Evolutionary conservation across 1,140 invertebrate species (phyloP).

Genomic region (Maniola jurtina): DNA sequence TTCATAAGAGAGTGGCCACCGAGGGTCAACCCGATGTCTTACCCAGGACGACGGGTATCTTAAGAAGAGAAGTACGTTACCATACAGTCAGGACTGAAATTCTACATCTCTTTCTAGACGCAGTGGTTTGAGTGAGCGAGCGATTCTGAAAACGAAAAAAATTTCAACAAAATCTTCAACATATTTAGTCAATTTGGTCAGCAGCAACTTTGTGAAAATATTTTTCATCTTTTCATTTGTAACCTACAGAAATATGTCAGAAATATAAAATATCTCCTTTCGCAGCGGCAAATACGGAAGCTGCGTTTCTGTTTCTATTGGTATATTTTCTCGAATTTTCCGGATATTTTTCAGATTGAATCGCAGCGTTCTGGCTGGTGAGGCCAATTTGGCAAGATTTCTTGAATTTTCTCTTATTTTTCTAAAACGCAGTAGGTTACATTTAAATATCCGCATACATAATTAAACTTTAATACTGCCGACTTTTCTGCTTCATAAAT

Average conservation of each 20-base stretch:
- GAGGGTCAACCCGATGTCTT: no score
- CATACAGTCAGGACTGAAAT: no score
- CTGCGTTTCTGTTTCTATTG: neutral
- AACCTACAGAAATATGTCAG: neutral
- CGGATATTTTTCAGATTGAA: neutral
- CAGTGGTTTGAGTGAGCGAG: no score
- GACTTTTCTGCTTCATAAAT: neutral
- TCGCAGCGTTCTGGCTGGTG: neutral
- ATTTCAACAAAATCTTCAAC: no score
- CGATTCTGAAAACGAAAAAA: no score
- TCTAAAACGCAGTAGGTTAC: neutral
- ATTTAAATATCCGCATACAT: slow-evolving; percentile 11
- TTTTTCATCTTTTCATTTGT: neutral
- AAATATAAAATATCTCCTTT: neutral
- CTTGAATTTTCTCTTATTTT: neutral
- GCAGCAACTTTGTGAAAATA: no score
- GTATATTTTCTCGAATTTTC: neutral
- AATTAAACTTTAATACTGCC: slow-evolving; percentile 3
- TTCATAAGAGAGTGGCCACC: no score
- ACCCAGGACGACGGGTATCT: no score
- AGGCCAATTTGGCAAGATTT: slow-evolving; percentile 6
- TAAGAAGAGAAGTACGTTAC: no score
- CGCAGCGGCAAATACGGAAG: neutral
- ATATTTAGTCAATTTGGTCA: no score
- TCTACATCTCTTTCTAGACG: no score